These are phyloP conservation scores for Podotricha telesiphe DNA, from an alignment of 2,888 invertebrate species.

Conservation along the genomic window DNA sequence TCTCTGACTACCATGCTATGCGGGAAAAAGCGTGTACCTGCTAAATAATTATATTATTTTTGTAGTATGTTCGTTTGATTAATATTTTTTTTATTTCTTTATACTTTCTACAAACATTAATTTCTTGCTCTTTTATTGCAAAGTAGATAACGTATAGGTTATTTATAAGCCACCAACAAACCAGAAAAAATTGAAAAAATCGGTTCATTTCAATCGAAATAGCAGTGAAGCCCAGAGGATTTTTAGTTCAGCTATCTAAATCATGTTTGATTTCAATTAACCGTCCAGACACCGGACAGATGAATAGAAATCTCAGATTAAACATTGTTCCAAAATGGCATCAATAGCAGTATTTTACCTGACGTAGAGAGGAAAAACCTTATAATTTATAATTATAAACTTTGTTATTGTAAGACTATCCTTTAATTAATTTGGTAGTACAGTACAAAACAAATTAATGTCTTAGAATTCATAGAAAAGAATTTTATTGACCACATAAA, in stretches of 20 bases:
- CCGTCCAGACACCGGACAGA: conserved; percentile 57
- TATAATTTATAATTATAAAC: not conserved
- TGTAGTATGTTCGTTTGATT: too few species aligned
- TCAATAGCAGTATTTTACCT: not conserved
- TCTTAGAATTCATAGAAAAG: too few species aligned
- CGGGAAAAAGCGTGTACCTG: too few species aligned
- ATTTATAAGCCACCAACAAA: not conserved
- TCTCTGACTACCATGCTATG: too few species aligned
- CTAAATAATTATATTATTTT: too few species aligned
- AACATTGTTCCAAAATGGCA: conserved; percentile 14
- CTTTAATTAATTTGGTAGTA: not conserved
- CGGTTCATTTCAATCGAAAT: conserved; percentile 24
- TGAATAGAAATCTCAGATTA: conserved; percentile 41
- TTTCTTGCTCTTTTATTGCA: not conserved
- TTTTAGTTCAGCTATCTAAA: conserved; percentile 41
- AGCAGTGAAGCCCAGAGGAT: conserved; percentile 12
- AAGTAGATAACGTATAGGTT: not conserved
- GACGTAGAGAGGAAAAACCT: not conserved
- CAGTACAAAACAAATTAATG: too few species aligned
- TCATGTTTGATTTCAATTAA: conserved; percentile 68
- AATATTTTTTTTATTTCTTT: too few species aligned
- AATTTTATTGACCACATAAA: too few species aligned
- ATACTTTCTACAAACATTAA: too few species aligned
- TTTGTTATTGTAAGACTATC: not conserved
- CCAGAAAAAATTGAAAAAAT: not conserved